These are phyloP conservation scores for Oxytorus armatus DNA, from an alignment of 2,888 invertebrate species.

Conservation along the genomic window DNA sequence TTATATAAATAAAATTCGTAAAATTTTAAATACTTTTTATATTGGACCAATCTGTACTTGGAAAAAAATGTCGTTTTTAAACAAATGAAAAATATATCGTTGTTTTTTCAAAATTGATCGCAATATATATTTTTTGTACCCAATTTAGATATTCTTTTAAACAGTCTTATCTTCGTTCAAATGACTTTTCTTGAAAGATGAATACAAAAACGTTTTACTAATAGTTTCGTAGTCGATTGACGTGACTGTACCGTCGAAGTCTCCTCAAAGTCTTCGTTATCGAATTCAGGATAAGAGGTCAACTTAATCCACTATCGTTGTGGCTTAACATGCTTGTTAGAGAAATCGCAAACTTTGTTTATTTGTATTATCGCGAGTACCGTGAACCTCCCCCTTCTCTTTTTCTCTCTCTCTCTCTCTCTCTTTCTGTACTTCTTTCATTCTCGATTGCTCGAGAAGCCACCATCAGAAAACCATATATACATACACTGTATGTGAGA, in stretches of 20 bases:
- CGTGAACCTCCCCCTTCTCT: conserved; percentile 18
- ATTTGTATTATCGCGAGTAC: conserved; percentile 24
- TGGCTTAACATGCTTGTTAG: conserved; percentile 25
- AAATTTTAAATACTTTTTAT: too few relatives aligned
- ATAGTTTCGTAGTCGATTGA: not conserved
- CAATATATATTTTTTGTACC: too few relatives aligned
- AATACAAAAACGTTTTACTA: too few relatives aligned
- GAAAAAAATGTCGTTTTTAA: too few relatives aligned
- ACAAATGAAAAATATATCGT: too few relatives aligned
- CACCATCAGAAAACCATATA: conserved; percentile 18
- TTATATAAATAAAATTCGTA: too few relatives aligned
- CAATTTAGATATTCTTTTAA: too few relatives aligned
- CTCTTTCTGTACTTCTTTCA: conserved; percentile 3
- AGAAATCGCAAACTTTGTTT: conserved; percentile 24
- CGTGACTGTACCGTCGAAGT: too few relatives aligned
- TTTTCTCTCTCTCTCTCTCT: not conserved
- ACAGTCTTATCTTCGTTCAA: too few relatives aligned
- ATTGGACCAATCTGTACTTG: too few relatives aligned
- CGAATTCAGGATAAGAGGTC: conserved; percentile 25
- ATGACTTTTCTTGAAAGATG: too few relatives aligned
- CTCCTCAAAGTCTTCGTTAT: conserved; percentile 1
- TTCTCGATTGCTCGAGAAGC: conserved; percentile 7
- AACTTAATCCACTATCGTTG: conserved; percentile 15
- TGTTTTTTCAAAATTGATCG: too few relatives aligned
- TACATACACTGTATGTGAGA: not conserved